These are phyloP conservation scores for Propithecus coquereli DNA, from an alignment of 2,113 vertebrate genomes.

Conservation along the genomic window DNA sequence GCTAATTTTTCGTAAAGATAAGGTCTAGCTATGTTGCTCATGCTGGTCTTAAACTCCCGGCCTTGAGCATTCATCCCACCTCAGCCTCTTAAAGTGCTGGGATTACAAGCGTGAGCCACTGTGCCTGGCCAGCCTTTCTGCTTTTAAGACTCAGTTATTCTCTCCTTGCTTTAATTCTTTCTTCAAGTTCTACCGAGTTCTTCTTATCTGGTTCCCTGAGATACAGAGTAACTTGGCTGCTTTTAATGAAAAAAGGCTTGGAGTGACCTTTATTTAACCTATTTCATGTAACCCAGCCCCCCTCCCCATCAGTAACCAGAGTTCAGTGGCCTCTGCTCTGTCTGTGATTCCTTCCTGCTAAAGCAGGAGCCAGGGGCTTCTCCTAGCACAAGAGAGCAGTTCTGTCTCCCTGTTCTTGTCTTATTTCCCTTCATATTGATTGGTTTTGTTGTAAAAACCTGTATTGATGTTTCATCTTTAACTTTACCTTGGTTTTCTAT, in stretches of 20 bases:
- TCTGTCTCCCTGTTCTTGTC: no score
- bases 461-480: neutral
- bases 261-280: neutral
- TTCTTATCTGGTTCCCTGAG: neutral
- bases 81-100: no score
- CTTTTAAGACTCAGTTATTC: neutral
- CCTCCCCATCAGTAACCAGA: fast-evolving
- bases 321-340: neutral
- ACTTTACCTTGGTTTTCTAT: neutral
- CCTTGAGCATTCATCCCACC: no score
- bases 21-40: no score
- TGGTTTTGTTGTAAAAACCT: neutral
- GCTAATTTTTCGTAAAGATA: no score
- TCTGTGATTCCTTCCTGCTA: neutral
- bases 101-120: no score
- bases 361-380: neutral
- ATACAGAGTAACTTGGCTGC: neutral
- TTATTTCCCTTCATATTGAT: neutral
- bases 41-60: no score
- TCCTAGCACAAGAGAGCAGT: neutral
- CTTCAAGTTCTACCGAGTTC: neutral
- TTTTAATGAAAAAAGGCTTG: neutral
- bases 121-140: neutral
- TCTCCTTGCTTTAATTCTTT: neutral
- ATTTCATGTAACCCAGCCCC: neutral